phyloP scores from a whole-genome alignment of 2,797 vertebrate species.

The Dryobates pubescens region DNA sequence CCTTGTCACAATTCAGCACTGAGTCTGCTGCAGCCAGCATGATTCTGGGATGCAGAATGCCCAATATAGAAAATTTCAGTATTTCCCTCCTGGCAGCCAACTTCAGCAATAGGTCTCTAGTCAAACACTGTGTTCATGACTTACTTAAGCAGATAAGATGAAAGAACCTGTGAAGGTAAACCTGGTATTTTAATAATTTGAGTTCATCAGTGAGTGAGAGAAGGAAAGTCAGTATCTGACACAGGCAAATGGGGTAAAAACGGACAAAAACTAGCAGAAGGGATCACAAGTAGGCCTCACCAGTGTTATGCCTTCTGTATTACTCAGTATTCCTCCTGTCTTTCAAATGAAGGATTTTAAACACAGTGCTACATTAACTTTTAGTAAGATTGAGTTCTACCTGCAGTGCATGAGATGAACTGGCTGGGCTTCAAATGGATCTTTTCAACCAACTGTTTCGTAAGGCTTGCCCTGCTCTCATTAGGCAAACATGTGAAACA shows the following conservation, averaged over 20 bases:
- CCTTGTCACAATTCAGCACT: not conserved
- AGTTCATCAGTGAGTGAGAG: not conserved
- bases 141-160: not conserved
- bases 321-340: not conserved
- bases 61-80: not conserved
- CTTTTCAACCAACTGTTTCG: not conserved
- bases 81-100: not conserved
- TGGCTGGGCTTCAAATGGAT: not conserved
- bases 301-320: not conserved
- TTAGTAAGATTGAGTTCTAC: not conserved
- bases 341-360: not conserved
- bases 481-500: not conserved
- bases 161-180: not conserved
- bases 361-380: not conserved
- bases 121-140: not conserved
- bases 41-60: not conserved
- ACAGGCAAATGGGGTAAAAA: not conserved
- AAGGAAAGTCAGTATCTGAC: not conserved
- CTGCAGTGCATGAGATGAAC: not conserved
- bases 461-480: not conserved
- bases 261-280: not conserved
- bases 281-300: not conserved
- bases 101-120: not conserved
- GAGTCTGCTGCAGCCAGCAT: not conserved
- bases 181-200: not conserved